phyloP scores from a whole-genome alignment of 2,113 vertebrate species.

The Sigmodon hispidus region DNA sequence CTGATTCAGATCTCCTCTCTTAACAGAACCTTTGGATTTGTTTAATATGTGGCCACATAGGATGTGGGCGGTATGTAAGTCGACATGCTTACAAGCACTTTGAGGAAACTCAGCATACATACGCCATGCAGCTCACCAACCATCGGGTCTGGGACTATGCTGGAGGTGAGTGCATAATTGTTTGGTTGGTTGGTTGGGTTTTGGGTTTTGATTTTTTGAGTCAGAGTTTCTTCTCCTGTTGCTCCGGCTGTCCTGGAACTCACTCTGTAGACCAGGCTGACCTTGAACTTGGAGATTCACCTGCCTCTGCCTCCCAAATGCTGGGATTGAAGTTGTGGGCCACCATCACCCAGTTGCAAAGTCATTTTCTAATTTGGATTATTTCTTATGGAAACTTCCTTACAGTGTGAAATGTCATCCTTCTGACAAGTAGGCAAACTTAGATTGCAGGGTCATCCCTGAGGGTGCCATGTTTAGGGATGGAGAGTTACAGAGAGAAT shows the following conservation, averaged over 20 bases:
- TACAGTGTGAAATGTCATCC: conserved; percentile 10
- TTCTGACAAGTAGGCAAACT: background rate
- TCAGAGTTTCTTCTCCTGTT: too few species aligned
- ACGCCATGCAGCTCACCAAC: conserved; percentile 99
- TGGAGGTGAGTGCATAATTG: conserved; percentile 86
- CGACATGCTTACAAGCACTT: conserved; percentile 98
- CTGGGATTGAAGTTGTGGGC: too few species aligned
- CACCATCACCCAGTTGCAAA: too few species aligned
- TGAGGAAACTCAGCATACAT: conserved; percentile 98
- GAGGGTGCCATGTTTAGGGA: background rate
- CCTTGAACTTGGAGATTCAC: too few species aligned
- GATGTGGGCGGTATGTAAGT: conserved; percentile 97
- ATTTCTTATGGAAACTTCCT: background rate
- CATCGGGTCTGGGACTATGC: conserved; percentile 99
- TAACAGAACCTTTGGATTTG: conserved; percentile 99
- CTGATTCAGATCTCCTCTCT: conserved; percentile 54
- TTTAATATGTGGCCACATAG: conserved; percentile 98
- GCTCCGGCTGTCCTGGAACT: too few species aligned
- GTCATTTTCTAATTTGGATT: background rate
- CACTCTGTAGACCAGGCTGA: too few species aligned
- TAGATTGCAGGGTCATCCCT: background rate
- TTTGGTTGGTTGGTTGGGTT: too few species aligned
- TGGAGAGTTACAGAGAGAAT: background rate
- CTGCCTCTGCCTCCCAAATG: too few species aligned
- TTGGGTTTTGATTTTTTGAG: too few species aligned